These are phyloP conservation scores for Aptenodytes patagonicus DNA, from an alignment of 2,113 vertebrate genomes.

Conservation along the genomic window DNA sequence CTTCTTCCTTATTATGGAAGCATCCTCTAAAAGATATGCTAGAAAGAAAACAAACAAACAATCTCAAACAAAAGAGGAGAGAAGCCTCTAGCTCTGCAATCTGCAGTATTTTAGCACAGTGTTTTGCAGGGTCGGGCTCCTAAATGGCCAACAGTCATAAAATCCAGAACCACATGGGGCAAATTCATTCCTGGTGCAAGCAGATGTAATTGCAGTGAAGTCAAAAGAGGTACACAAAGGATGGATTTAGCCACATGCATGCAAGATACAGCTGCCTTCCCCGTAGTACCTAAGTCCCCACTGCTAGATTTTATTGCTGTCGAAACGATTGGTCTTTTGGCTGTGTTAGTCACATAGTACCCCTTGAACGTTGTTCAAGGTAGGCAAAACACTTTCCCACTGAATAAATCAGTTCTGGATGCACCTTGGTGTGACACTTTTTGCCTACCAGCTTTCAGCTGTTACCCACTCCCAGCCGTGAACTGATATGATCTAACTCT, in stretches of 20 bases:
- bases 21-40: constrained; percentile 4
- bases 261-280: background rate
- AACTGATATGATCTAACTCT: constrained; percentile 25
- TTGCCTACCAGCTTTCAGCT: constrained; percentile 40
- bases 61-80: constrained; percentile 21
- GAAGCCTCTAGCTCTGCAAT: background rate
- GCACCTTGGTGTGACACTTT: constrained; percentile 41
- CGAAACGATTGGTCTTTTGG: background rate
- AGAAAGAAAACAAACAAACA: background rate
- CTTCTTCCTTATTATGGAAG: constrained; percentile 24
- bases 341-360: background rate
- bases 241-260: constrained; percentile 3
- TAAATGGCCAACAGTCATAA: background rate
- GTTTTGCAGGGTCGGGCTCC: background rate
- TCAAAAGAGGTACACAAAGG: constrained; percentile 7
- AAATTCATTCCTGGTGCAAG: constrained; percentile 22
- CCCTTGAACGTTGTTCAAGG: background rate
- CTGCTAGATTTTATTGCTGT: background rate
- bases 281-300: background rate
- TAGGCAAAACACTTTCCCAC: constrained; percentile 35
- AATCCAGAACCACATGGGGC: background rate
- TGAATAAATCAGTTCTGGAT: constrained; percentile 45
- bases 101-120: background rate
- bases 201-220: background rate
- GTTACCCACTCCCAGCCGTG: background rate